These are phyloP conservation scores for Sacculina carcini DNA, from an alignment of 2,888 invertebrate species.

Conservation along the genomic window DNA sequence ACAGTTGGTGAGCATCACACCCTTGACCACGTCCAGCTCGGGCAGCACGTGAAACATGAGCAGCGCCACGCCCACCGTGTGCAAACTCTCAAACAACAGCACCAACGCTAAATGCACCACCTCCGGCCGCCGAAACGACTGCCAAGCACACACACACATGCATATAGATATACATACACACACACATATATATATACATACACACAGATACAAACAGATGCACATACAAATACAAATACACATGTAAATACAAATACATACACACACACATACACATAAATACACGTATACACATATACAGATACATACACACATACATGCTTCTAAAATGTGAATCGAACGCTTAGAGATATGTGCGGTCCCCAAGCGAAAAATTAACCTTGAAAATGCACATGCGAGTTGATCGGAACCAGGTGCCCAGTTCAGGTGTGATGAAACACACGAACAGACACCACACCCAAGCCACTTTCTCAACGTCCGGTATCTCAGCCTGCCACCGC, in stretches of 20 bases:
- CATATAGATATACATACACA: neutral
- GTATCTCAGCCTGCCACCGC: constrained; percentile 50
- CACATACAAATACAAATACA: neutral
- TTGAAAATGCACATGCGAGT: constrained; percentile 72
- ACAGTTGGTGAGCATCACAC: constrained; percentile 85
- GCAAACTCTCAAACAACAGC: constrained; percentile 59
- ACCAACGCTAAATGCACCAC: constrained; percentile 35
- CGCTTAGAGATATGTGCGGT: no score
- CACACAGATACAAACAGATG: neutral
- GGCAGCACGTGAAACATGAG: constrained; percentile 71
- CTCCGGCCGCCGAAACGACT: constrained; percentile 10
- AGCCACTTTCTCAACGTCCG: constrained; percentile 58
- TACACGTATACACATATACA: neutral
- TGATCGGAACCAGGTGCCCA: constrained; percentile 58
- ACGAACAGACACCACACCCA: constrained; percentile 81
- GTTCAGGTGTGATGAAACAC: constrained; percentile 63
- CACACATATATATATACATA: neutral
- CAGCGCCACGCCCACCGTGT: constrained; percentile 59
- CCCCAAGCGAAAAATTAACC: no score
- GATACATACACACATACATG: no score
- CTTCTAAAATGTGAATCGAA: no score
- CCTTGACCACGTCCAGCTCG: constrained; percentile 73
- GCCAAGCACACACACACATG: neutral
- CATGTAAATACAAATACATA: neutral
- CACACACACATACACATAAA: neutral